phyloP scores from a whole-genome alignment of 2,113 vertebrate species.

The Acrocephalus arundinaceus region DNA sequence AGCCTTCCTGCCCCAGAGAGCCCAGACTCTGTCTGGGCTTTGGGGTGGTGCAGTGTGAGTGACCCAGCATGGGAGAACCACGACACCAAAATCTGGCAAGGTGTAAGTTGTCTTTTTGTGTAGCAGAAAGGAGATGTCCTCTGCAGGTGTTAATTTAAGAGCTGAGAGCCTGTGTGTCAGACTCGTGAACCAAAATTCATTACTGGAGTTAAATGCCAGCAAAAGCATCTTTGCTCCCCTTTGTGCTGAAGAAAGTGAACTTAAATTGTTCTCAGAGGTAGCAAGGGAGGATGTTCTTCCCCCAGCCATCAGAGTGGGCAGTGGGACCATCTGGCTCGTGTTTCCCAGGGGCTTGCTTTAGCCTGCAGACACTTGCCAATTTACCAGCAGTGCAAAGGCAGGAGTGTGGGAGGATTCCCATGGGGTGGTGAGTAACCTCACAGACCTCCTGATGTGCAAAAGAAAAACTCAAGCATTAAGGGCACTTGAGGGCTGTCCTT shows the following conservation, averaged over 20 bases:
- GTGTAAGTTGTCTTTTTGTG: neutral
- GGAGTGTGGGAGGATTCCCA: neutral
- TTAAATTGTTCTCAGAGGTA: neutral
- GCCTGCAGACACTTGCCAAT: neutral
- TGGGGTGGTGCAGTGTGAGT: neutral
- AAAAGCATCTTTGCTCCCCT: neutral
- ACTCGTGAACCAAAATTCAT: neutral
- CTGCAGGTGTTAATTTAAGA: neutral
- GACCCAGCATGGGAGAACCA: neutral
- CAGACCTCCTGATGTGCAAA: neutral
- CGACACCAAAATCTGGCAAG: rapidly evolving
- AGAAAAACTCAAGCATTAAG: neutral
- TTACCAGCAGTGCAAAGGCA: neutral
- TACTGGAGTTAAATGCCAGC: neutral
- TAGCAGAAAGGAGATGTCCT: neutral
- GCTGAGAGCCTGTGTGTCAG: neutral
- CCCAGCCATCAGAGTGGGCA: neutral
- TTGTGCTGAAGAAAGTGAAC: neutral
- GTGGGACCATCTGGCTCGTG: neutral
- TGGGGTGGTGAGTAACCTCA: neutral
- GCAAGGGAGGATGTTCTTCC: neutral
- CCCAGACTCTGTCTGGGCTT: neutral
- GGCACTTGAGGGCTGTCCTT: neutral
- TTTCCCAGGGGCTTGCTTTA: neutral
- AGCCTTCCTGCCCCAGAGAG: neutral